phyloP scores from a whole-genome alignment of 2,113 vertebrate genomes.

The Tautogolabrus adspersus region DNA sequence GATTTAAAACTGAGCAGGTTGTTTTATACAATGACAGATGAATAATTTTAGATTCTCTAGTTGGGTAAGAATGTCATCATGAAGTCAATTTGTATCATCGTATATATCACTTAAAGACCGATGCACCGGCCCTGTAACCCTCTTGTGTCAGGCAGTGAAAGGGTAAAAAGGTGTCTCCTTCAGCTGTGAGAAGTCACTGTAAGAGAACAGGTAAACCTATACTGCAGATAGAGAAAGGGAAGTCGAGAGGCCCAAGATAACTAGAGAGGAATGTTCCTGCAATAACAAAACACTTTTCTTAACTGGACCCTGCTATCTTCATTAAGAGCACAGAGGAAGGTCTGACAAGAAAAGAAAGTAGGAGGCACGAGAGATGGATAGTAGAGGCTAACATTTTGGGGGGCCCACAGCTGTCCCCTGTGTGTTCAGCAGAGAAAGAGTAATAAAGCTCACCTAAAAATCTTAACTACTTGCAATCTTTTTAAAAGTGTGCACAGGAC shows the following conservation, averaged over 20 bases:
- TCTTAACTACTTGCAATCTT: constrained; percentile 62
- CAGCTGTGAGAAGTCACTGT: constrained; percentile 26
- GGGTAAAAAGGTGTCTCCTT: constrained; percentile 25
- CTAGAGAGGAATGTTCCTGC: constrained; percentile 65
- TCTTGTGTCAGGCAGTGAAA: constrained; percentile 17
- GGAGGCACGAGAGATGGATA: constrained; percentile 34
- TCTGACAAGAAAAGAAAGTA: constrained; percentile 31
- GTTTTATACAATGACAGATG: no score
- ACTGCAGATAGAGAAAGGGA: constrained; percentile 46
- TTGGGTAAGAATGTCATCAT: no score
- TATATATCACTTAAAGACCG: neutral
- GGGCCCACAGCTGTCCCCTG: constrained; percentile 32
- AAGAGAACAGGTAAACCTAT: constrained; percentile 54
- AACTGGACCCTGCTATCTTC: constrained; percentile 68
- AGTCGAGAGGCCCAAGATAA: constrained; percentile 70
- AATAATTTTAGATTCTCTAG: no score
- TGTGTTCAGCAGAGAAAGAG: constrained; percentile 30
- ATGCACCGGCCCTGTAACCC: neutral
- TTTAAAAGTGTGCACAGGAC: constrained; percentile 61
- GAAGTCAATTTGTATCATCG: neutral
- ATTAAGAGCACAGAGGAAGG: constrained; percentile 50
- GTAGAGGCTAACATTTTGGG: neutral
- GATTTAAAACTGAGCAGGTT: no score
- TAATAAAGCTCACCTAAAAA: constrained; percentile 35
- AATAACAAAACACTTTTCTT: constrained; percentile 71